Evolutionary conservation across 2,797 vertebrate genomes (phyloP).

Genomic region (Mycteria americana): DNA sequence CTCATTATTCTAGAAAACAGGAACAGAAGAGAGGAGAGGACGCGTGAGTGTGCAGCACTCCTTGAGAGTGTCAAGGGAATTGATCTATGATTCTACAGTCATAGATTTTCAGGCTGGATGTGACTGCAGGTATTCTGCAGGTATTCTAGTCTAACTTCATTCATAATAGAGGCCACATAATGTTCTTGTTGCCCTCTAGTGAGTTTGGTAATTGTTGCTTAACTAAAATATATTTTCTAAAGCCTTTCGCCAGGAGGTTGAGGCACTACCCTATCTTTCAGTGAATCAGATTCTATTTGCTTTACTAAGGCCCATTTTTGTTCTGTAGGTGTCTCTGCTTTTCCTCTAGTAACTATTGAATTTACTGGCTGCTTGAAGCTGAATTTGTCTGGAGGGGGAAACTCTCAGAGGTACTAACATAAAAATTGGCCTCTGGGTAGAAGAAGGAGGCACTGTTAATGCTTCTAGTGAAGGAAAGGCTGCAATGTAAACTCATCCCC

Average conservation of each 20-base stretch:
- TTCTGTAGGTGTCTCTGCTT: not conserved
- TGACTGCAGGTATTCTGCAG: not conserved
- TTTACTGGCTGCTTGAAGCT: not conserved
- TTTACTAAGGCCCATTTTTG: not conserved
- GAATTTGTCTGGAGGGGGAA: not conserved
- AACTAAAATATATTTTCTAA: not conserved
- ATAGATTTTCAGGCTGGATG: not conserved
- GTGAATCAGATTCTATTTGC: not conserved
- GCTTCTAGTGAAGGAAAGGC: not conserved
- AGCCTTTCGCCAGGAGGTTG: not conserved
- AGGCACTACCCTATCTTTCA: not conserved
- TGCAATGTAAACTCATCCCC: not conserved
- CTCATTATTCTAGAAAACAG: not conserved
- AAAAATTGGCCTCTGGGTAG: not conserved
- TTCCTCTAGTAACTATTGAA: not conserved
- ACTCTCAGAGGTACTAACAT: not conserved
- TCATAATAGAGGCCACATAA: not conserved
- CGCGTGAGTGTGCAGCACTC: not conserved
- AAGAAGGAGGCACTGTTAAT: not conserved
- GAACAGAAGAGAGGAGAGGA: not conserved
- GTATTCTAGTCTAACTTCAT: not conserved
- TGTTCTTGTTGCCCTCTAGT: not conserved
- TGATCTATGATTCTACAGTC: not conserved
- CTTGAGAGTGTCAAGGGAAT: not conserved
- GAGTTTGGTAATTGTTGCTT: not conserved